Conservation (phyloP, 2,113 vertebrate species). For the Ophiodon elongatus region DNA sequence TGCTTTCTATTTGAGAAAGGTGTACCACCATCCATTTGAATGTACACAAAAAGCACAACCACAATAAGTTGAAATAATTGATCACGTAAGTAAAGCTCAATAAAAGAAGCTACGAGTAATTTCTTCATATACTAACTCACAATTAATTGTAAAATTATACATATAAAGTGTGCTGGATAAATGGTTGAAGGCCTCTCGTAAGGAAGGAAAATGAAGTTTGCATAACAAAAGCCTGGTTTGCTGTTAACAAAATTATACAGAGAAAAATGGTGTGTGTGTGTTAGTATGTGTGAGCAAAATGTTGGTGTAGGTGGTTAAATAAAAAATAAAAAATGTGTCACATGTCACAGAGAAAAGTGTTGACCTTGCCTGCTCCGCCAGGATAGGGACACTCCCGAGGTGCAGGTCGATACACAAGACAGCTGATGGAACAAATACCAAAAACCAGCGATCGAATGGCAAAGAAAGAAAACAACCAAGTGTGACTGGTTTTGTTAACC, state of each 20-base stretch:
- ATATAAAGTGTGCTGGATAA: neutral
- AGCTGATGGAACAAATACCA: constrained; percentile 10
- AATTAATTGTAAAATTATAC: neutral
- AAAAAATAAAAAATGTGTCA: neutral
- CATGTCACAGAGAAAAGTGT: constrained; percentile 15
- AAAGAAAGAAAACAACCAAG: constrained; percentile 41
- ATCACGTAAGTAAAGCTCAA: constrained; percentile 2
- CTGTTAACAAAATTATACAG: neutral
- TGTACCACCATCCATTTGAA: neutral
- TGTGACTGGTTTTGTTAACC: constrained; percentile 2
- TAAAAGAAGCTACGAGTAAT: neutral
- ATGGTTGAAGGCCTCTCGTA: neutral
- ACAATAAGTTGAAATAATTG: constrained; percentile 4
- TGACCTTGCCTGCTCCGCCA: constrained; percentile 35
- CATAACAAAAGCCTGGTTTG: constrained; percentile 4
- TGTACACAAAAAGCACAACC: neutral
- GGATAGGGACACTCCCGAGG: constrained; percentile 35
- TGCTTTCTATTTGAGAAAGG: neutral
- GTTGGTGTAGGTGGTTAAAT: neutral
- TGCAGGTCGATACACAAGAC: constrained; percentile 25
- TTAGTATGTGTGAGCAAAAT: constrained; percentile 1
- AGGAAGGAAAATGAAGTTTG: constrained; percentile 5
- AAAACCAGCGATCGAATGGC: constrained; percentile 25
- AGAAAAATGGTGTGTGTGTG: neutral
- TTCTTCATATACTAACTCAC: constrained; percentile 7